Evolutionary conservation across 2,797 vertebrate species (phyloP).

Genomic region (Helicolenus hilgendorfi): DNA sequence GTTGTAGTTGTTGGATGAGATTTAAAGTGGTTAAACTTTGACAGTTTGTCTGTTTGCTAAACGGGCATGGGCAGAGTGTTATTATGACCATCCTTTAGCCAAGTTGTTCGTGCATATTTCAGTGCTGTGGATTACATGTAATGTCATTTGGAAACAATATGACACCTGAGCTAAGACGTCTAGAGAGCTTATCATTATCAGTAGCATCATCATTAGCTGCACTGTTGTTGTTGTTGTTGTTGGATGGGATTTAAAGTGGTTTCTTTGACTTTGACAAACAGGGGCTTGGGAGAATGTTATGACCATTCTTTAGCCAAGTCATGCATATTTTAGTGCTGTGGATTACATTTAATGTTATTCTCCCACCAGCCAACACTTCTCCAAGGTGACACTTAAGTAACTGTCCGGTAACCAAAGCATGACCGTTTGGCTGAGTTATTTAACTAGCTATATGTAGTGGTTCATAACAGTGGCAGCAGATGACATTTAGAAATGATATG

Average conservation of each 20-base stretch:
- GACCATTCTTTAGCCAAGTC: constrained; percentile 19
- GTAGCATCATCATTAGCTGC: neutral
- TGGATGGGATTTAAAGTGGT: neutral
- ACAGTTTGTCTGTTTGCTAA: too few relatives aligned
- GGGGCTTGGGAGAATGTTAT: constrained; percentile 12
- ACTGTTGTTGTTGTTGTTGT: neutral
- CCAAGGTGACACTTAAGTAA: constrained; percentile 62
- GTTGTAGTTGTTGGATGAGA: neutral
- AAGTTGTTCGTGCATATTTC: constrained; percentile 78
- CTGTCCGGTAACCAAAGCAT: neutral
- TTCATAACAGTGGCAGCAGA: neutral
- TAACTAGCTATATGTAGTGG: neutral
- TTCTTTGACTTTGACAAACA: neutral
- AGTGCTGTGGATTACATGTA: constrained; percentile 62
- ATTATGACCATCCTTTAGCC: neutral
- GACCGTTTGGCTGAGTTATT: neutral
- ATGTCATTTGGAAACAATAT: constrained; percentile 29
- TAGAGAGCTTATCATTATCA: neutral
- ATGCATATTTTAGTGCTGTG: constrained; percentile 79
- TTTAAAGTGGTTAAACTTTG: neutral
- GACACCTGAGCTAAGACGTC: constrained; percentile 21
- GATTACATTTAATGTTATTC: constrained; percentile 59
- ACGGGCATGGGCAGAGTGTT: constrained; percentile 11
- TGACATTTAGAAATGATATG: neutral
- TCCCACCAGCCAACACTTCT: constrained; percentile 46